Percentiles rank a stretch among this genome's conserved stretches.
Conservation (phyloP, 2,113 vertebrate genomes). For the Periophthalmus modestus region DNA sequence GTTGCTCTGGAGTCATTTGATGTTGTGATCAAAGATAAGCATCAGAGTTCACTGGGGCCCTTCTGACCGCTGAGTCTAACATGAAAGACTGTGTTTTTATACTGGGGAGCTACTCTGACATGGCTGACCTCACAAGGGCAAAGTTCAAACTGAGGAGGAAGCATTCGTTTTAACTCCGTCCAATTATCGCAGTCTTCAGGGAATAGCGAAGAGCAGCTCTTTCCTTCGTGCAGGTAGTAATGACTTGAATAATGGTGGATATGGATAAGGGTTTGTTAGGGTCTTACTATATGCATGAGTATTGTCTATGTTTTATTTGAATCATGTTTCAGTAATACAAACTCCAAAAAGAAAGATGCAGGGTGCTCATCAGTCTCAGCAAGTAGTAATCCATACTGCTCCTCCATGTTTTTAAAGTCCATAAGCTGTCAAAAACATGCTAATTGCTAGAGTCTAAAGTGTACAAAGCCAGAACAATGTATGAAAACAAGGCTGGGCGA, state of each 20-base stretch:
- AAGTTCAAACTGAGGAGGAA: constrained; percentile 18
- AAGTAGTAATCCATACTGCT: neutral
- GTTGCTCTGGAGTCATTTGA: constrained; percentile 14
- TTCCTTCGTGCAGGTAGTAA: neutral
- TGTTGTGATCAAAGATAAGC: constrained; percentile 39
- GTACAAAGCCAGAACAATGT: too few species aligned
- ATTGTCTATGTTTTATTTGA: too few species aligned
- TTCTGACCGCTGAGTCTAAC: constrained; percentile 20
- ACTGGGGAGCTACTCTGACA: constrained; percentile 1
- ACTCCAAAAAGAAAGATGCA: too few species aligned
- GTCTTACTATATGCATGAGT: too few species aligned
- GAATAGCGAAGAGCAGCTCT: neutral
- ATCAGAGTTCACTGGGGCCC: constrained; percentile 24
- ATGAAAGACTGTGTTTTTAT: constrained; percentile 20
- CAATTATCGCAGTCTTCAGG: constrained; percentile 1
- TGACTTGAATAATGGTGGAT: neutral
- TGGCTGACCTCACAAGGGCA: neutral
- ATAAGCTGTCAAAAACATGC: too few species aligned
- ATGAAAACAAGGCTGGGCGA: too few species aligned
- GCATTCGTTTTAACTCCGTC: neutral
- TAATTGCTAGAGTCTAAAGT: too few species aligned
- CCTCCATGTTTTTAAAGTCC: too few species aligned
- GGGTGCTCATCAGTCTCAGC: too few species aligned
- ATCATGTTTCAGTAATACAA: too few species aligned
- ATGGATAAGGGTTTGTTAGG: neutral